Conservation (phyloP, 2,113 vertebrate species). For the Catharus minimus region DNA sequence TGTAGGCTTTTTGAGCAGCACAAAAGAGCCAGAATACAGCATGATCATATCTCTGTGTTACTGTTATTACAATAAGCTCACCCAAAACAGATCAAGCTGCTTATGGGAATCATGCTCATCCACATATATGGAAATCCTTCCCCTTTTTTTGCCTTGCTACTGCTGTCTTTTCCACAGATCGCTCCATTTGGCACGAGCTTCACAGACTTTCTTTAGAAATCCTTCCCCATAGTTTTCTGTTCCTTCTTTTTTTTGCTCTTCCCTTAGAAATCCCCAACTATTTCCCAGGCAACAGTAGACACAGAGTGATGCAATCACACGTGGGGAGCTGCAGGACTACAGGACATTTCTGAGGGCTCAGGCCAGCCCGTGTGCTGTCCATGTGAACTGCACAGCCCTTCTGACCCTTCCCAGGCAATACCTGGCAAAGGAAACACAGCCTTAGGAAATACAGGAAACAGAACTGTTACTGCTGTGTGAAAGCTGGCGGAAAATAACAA, state of each 20-base stretch:
- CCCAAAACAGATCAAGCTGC: neutral
- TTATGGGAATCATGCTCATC: neutral
- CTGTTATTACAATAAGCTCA: neutral
- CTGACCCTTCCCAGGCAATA: neutral
- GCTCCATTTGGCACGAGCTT: neutral
- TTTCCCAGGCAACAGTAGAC: neutral
- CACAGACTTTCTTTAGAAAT: neutral
- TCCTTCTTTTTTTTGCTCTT: neutral
- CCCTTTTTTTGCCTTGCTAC: neutral
- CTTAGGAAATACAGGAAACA: neutral
- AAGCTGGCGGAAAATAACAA: neutral
- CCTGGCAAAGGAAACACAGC: neutral
- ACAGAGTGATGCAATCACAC: neutral
- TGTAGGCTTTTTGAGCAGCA: neutral
- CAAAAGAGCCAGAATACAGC: neutral
- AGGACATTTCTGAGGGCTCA: neutral
- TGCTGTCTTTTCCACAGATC: neutral
- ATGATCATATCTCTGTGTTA: neutral
- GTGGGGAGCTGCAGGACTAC: fast-evolving
- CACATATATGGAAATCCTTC: neutral
- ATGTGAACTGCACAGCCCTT: neutral
- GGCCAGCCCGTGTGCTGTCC: neutral
- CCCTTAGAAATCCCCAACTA: neutral
- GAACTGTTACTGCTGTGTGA: neutral
- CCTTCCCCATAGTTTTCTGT: neutral